Evolutionary conservation across 2,888 invertebrate species (phyloP).

Genomic region (Phymatocera aterrima): DNA sequence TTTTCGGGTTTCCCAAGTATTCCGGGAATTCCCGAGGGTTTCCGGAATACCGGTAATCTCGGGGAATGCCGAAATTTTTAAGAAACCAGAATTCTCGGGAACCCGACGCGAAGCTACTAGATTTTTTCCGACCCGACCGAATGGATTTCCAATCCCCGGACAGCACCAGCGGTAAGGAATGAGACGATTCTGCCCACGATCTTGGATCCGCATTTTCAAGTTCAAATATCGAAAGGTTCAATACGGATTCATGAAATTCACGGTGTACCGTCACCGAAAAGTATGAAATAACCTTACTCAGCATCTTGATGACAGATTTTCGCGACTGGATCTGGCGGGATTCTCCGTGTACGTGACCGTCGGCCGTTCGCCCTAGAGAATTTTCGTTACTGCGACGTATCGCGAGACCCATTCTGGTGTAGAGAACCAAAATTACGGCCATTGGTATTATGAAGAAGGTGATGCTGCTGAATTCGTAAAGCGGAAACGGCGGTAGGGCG

Average conservation of each 20-base stretch:
- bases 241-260: conserved; percentile 22
- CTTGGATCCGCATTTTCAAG: no score
- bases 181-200: no score
- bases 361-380: conserved; percentile 75
- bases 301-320: conserved; percentile 87
- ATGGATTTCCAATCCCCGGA: no score
- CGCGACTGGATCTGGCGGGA: conserved; percentile 83
- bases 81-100: no score
- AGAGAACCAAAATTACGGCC: conserved; percentile 85
- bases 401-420: conserved; percentile 86
- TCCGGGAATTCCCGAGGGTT: no score
- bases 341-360: conserved; percentile 84
- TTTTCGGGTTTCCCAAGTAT: no score
- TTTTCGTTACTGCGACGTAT: conserved; percentile 78
- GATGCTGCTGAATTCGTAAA: conserved; percentile 88
- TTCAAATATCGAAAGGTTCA: background rate
- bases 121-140: no score
- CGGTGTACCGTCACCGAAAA: background rate
- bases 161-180: no score
- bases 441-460: conserved; percentile 88
- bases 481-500: conserved; percentile 78
- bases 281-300: conserved; percentile 78
- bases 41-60: no score
- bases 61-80: no score
- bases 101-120: no score